Evolutionary conservation across 92 coral and sea anemone species (phyloP).

Genomic region (Umimayanthus chanpuru): DNA sequence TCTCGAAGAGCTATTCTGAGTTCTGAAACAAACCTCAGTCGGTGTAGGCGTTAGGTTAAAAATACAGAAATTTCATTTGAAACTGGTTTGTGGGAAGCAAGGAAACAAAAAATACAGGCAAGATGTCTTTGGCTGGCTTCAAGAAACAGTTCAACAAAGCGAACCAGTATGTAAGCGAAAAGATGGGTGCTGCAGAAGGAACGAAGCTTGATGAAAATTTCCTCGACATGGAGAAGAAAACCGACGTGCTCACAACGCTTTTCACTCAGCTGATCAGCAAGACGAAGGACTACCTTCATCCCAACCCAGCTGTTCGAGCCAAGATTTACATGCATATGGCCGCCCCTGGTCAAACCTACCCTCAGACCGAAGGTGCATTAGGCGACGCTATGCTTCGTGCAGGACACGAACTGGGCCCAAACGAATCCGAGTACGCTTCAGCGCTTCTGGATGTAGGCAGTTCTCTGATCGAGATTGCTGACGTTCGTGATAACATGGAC

Average conservation of each 20-base stretch:
- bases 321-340: constrained; percentile 84
- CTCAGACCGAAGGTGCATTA: constrained; percentile 79
- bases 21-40: background rate
- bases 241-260: constrained; percentile 75
- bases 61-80: background rate
- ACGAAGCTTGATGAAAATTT: constrained; percentile 87
- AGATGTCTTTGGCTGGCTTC: constrained; percentile 87
- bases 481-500: constrained; percentile 69
- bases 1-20: constrained; percentile 21
- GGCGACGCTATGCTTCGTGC: constrained; percentile 85
- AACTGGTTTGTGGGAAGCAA: background rate
- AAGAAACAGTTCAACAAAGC: constrained; percentile 92
- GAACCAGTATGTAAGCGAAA: constrained; percentile 91
- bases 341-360: constrained; percentile 66
- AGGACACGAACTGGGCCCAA: constrained; percentile 79
- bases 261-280: constrained; percentile 72
- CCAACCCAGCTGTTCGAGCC: constrained; percentile 80
- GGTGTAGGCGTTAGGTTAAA: background rate
- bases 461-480: constrained; percentile 76
- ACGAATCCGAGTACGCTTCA: constrained; percentile 80
- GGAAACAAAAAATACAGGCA: background rate
- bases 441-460: constrained; percentile 85
- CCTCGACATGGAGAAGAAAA: constrained; percentile 74
- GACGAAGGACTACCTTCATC: constrained; percentile 84
- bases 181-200: constrained; percentile 92